Evolutionary conservation across 2,888 invertebrate species (phyloP).

Genomic region (Drosophila macrospina): DNA sequence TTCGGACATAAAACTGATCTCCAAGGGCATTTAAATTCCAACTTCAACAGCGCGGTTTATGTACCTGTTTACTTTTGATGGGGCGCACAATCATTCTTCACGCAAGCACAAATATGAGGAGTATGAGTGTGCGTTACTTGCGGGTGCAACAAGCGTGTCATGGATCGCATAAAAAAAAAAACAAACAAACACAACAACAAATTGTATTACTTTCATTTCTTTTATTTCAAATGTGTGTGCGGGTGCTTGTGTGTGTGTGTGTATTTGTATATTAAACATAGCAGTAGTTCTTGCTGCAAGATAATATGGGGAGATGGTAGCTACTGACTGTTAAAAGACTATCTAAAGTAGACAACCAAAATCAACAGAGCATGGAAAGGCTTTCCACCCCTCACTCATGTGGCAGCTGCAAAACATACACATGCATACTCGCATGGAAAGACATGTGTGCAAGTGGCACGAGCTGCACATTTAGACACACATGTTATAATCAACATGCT

Average conservation of each 20-base stretch:
- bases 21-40: background rate
- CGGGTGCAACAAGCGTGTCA: conserved; percentile 30
- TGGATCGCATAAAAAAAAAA: conserved; percentile 21
- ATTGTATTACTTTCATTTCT: conserved; percentile 40
- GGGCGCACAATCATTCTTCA: conserved; percentile 5
- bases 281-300: conserved; percentile 24
- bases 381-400: conserved; percentile 51
- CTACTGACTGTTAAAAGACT: conserved; percentile 64
- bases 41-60: background rate
- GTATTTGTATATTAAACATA: conserved; percentile 13
- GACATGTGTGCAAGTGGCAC: conserved; percentile 41
- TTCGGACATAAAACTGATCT: background rate
- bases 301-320: conserved; percentile 22
- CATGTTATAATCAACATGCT: conserved; percentile 36
- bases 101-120: conserved; percentile 13
- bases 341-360: conserved; percentile 54
- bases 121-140: conserved; percentile 12
- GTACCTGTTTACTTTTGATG: conserved; percentile 10
- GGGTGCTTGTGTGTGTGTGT: conserved; percentile 17
- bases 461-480: conserved; percentile 21
- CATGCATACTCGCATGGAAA: conserved; percentile 5
- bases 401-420: conserved; percentile 59
- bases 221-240: conserved; percentile 11
- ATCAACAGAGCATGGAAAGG: conserved; percentile 61
- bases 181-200: conserved; percentile 8